Conservation (phyloP, 1,140 invertebrate species). For the Tetraneura akinire region DNA sequence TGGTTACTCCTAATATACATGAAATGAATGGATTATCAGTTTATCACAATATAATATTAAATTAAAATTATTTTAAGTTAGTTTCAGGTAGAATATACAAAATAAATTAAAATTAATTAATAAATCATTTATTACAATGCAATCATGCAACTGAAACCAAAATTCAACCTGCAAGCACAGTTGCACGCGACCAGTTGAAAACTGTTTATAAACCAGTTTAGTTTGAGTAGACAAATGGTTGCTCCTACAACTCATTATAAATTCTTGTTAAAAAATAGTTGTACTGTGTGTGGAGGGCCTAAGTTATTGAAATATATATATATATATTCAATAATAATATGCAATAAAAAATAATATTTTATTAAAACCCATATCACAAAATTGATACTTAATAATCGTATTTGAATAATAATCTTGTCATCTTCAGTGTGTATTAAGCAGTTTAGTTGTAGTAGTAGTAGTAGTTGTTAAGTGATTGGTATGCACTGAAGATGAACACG, state of each 20-base stretch:
- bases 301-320: no score
- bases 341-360: no score
- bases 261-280: not conserved
- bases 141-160: conserved; percentile 16
- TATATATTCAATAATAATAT: no score
- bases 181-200: conserved; percentile 5
- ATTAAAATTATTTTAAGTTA: no score
- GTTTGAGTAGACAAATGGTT: not conserved
- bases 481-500: no score
- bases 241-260: no score
- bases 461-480: no score
- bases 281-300: not conserved
- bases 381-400: no score
- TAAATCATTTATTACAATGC: conserved; percentile 27
- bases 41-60: conserved; percentile 38
- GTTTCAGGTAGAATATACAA: conserved; percentile 7
- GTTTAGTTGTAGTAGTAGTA: no score
- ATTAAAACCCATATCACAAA: no score
- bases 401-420: no score
- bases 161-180: not conserved
- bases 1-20: conserved; percentile 23
- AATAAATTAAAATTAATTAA: conserved; percentile 26
- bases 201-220: conserved; percentile 1
- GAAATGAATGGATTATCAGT: conserved; percentile 28
- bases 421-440: no score